These are phyloP conservation scores for Nipponia nippon DNA, from an alignment of 2,113 vertebrate species.

Conservation along the genomic window DNA sequence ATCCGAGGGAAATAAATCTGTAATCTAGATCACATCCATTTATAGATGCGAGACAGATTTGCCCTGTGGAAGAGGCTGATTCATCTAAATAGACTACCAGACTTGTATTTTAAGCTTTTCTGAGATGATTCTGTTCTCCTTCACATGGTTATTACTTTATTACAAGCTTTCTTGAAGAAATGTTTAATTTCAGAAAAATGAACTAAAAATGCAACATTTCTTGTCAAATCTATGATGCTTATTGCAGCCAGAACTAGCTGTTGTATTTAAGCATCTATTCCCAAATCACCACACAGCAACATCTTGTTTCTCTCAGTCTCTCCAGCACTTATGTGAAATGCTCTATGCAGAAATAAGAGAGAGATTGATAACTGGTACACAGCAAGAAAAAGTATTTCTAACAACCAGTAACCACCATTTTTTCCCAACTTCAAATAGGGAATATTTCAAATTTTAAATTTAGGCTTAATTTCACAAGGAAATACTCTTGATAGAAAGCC, in stretches of 20 bases:
- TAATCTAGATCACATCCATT: neutral
- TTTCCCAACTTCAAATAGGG: neutral
- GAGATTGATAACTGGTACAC: neutral
- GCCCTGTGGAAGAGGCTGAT: neutral
- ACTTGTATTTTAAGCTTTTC: neutral
- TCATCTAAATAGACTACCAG: slow-evolving; percentile 12
- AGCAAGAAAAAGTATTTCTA: neutral
- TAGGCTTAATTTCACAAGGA: neutral
- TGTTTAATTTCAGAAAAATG: neutral
- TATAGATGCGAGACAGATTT: neutral
- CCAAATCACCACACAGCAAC: neutral
- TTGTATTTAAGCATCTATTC: neutral
- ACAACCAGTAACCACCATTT: neutral
- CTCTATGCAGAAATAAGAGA: neutral
- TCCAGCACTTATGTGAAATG: neutral
- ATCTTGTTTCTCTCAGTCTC: neutral
- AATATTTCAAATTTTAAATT: neutral
- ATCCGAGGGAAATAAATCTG: slow-evolving; percentile 5
- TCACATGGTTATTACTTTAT: neutral
- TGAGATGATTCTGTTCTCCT: neutral
- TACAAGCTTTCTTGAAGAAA: neutral
- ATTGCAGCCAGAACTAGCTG: neutral
- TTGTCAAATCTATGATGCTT: neutral
- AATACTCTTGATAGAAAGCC: neutral
- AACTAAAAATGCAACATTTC: neutral